Conservation (phyloP, 2,888 invertebrate species). For the Agriopis aurantiaria region DNA sequence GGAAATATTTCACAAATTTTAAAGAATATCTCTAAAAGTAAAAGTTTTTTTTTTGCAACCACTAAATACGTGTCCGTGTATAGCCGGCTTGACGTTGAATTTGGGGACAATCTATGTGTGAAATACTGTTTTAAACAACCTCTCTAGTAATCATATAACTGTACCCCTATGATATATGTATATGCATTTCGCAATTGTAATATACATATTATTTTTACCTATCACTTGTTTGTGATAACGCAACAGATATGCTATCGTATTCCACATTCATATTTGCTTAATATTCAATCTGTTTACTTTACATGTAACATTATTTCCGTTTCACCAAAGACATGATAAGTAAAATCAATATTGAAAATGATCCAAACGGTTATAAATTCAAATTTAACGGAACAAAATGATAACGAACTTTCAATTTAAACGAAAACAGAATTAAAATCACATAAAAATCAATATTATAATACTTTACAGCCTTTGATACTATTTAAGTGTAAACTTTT, state of each 20-base stretch:
- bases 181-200: background rate
- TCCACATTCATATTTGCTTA: slow-evolving; percentile 17
- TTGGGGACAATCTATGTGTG: too few relatives aligned
- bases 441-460: slow-evolving; percentile 30
- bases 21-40: too few relatives aligned
- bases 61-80: too few relatives aligned
- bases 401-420: slow-evolving; percentile 40
- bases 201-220: background rate
- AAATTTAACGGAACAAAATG: slow-evolving; percentile 46
- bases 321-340: slow-evolving; percentile 41
- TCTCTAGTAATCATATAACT: too few relatives aligned
- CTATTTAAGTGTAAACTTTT: slow-evolving; percentile 26
- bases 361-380: slow-evolving; percentile 39
- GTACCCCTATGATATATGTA: background rate
- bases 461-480: slow-evolving; percentile 10
- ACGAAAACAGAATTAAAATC: slow-evolving; percentile 35
- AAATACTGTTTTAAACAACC: too few relatives aligned
- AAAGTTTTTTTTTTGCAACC: too few relatives aligned
- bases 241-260: slow-evolving; percentile 13
- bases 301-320: slow-evolving; percentile 18
- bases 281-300: slow-evolving; percentile 21
- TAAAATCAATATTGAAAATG: slow-evolving; percentile 41
- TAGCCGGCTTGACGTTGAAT: too few relatives aligned
- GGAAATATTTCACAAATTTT: too few relatives aligned
- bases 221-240: background rate